Evolutionary conservation across 2,113 vertebrate genomes (phyloP).

Genomic region (Anolis sagrei): DNA sequence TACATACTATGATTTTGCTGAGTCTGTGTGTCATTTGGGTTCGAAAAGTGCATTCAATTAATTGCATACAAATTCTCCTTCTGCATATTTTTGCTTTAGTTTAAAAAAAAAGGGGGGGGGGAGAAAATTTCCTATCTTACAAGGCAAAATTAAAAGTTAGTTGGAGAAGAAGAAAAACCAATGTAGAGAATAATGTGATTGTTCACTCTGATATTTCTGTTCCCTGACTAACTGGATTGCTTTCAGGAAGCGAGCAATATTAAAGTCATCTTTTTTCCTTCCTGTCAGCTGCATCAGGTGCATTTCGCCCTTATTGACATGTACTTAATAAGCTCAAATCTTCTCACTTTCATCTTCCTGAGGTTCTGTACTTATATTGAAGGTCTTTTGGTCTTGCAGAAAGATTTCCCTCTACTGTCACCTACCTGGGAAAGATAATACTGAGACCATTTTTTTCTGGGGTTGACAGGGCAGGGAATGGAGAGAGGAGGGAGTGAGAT

Average conservation of each 20-base stretch:
- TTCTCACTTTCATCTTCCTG: constrained; percentile 46
- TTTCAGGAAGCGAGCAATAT: constrained; percentile 52
- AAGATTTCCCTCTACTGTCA: constrained; percentile 31
- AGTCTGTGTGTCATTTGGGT: not conserved
- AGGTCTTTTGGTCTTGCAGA: constrained; percentile 52
- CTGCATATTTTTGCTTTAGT: fast-evolving
- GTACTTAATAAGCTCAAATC: constrained; percentile 46
- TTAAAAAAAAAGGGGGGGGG: not conserved
- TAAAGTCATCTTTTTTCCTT: constrained; percentile 56
- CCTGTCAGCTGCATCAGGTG: constrained; percentile 46
- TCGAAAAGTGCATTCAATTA: not conserved
- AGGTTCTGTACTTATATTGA: constrained; percentile 30
- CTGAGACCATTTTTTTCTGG: not conserved
- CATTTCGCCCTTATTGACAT: constrained; percentile 48
- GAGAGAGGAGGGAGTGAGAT: constrained; percentile 21
- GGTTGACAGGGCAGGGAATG: not conserved
- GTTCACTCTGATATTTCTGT: constrained; percentile 18
- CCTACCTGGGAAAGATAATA: constrained; percentile 17
- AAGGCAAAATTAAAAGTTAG: constrained; percentile 9
- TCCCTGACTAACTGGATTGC: constrained; percentile 37
- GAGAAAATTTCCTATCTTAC: not conserved
- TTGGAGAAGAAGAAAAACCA: constrained; percentile 1
- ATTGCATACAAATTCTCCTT: not conserved
- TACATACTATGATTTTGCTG: not conserved
- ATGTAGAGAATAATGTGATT: not conserved